Conservation (phyloP, 2,888 invertebrate species). For the Ariolimax columbianus region DNA sequence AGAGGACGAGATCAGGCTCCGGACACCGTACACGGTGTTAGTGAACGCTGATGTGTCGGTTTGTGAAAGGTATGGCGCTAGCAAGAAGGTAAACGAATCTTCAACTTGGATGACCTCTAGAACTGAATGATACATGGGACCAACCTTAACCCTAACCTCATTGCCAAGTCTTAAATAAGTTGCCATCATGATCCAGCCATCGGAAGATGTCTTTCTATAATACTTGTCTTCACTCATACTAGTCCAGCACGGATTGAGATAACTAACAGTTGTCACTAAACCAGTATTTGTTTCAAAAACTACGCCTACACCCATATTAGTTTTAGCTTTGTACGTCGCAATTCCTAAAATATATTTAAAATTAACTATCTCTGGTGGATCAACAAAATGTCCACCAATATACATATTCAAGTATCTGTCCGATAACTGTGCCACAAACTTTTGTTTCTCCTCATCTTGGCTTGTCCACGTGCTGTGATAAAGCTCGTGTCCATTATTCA, state of each 20-base stretch:
- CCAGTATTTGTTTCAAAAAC: neutral
- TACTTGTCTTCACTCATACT: neutral
- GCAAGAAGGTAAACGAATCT: neutral
- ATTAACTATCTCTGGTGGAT: neutral
- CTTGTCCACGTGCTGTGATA: neutral
- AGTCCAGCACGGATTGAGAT: conserved; percentile 13
- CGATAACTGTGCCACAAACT: neutral
- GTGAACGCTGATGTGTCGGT: neutral
- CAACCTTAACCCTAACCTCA: neutral
- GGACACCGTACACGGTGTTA: neutral
- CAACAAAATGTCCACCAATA: neutral
- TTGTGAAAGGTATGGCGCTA: conserved; percentile 7
- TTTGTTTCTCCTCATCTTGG: neutral
- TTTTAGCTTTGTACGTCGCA: neutral
- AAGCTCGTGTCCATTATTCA: neutral
- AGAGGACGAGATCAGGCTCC: conserved; percentile 6
- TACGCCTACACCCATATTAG: neutral
- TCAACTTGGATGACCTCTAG: conserved; percentile 6
- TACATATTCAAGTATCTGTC: neutral
- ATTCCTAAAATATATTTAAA: neutral
- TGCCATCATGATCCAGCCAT: neutral
- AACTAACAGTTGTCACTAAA: neutral
- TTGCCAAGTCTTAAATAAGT: conserved; percentile 18
- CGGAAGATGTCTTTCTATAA: neutral
- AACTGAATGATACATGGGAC: neutral